A percentile compares a stretch with the other conserved stretches of the same genome.
These are phyloP conservation scores for Nyctalus aviator DNA, from an alignment of 2,797 vertebrate genomes.

Conservation along the genomic window DNA sequence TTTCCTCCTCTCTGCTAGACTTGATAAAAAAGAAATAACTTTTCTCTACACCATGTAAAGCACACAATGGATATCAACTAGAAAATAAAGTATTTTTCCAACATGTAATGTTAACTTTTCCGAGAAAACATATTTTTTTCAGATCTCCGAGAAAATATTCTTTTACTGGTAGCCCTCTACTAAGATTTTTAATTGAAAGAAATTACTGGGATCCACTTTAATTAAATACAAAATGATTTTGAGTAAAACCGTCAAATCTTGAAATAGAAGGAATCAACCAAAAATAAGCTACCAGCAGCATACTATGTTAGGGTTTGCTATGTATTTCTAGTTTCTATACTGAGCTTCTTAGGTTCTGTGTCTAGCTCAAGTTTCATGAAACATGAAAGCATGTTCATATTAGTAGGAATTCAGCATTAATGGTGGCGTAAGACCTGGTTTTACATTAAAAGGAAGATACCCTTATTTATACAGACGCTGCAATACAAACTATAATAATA, in stretches of 20 bases:
- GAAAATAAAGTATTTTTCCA: conserved; percentile 46
- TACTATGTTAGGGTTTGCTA: background rate
- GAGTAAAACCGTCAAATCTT: conserved; percentile 25
- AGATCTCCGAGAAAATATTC: background rate
- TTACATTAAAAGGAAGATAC: background rate
- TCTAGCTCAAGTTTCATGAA: background rate
- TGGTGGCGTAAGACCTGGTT: background rate
- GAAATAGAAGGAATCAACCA: background rate
- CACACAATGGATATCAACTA: background rate
- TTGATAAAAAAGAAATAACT: conserved; percentile 22
- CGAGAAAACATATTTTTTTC: background rate
- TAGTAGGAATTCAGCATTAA: background rate
- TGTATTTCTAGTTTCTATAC: conserved; percentile 37
- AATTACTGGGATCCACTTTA: background rate
- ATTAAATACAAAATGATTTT: conserved; percentile 5
- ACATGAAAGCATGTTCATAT: background rate
- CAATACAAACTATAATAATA: background rate
- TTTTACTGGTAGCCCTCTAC: background rate
- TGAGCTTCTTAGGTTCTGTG: background rate
- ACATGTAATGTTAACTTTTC: background rate
- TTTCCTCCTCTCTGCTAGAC: background rate
- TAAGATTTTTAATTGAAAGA: conserved; percentile 10
- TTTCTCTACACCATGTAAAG: background rate
- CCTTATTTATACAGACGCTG: background rate
- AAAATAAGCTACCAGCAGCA: background rate